Base-by-base conservation (phyloP, 2,797 vertebrate genomes). In the Spheniscus humboldti region DNA sequence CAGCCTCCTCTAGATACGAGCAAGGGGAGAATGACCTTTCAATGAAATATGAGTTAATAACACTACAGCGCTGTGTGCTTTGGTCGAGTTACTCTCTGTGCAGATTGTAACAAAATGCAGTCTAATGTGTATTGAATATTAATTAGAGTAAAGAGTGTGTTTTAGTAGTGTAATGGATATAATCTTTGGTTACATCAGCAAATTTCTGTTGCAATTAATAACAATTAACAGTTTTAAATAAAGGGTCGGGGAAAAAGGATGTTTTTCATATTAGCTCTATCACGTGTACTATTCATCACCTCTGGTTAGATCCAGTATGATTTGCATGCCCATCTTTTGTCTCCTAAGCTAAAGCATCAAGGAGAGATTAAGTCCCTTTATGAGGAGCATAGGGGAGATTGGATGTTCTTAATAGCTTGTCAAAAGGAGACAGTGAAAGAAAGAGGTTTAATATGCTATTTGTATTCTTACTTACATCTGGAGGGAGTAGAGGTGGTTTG, bases 21-120 rank as follows among this genome's bases (percentile, higher is more conserved):
- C 86, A 94, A 93, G 77, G 79, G 89, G 91, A 87, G 81, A 93
- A 90, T 97, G 96, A 96, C 92, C 96, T 97, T 97, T 97, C 92
- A 94, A 11, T 96, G 95, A 97, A 97, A 97, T 96, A 97, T 86
- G 94, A 97, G 92, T 96, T 97, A 96, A 96, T 97, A 97, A 96
- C 88, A 82, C 71, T 78, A 28, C 63, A 85, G 67, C 8, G 12
- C 92, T 87, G 48, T 90, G 91, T 95, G 93, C 84, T 93, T 95
- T 96, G 87, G 62, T 94, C 1, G 1, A 95, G 64, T 93, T 97
- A 96, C 82, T 97, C 90, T 80, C 43, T 88, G 66, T 92, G 53
- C 90, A 89, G 50, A 93, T 93, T 84, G 86, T 91, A 88, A 81
- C 83, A 95, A 94, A 96, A 92, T 94, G 64, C 92, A 94, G 88